Base-by-base conservation (phyloP, 2,888 invertebrate genomes). In the Pteria penguin region DNA sequence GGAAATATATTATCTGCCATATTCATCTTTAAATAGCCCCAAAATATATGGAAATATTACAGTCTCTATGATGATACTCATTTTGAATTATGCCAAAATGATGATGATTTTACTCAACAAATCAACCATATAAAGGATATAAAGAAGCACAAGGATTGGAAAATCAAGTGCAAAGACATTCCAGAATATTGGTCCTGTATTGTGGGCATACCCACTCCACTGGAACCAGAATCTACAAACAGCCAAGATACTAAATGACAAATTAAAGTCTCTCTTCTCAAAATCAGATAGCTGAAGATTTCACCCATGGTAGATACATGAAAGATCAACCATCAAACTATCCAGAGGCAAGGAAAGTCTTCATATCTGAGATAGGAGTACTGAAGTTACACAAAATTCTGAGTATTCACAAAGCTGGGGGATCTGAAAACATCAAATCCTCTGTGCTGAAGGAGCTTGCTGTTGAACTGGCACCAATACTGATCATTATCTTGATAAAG, bases 111-210 rank as follows among this genome's bases (percentile, higher is more conserved):
- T n/a, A n/a, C n/a, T n/a, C n/a, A n/a, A n/a, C n/a, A 54, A 27
- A 22, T 54, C 45, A 45, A 66, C 29, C 66, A 26, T 66, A 26
- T 8, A 27, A 18, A 52, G 4, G 66, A 66, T 29, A 66, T 65
- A 18, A 36, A 36, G 36, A 65, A 26, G 27, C 45, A 36, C 26
- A 62, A 27, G 22, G 31, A 62, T 18, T 27, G 31, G 4, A 55
- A 14, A 18, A 60, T 14, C 27, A 26, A 60, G 2, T 2, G 4
- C 60, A 60, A 14, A 24, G 5, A 27, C 2, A 60, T 18, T 26
- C 22, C 2, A 60, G 60, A 4, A 60, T 27, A 60, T 26, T 22
- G 60, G 26, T 26, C 2, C 22, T 60, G 18, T 60, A 27, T 60
- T 60, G 29, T 27, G 5, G 2, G 60, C 4, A 55, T 55, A 14